A percentile compares a stretch with the other conserved stretches of the same genome.
These are phyloP conservation scores for Brachypodius melanocephalos DNA, from an alignment of 2,113 vertebrate species.

Conservation along the genomic window DNA sequence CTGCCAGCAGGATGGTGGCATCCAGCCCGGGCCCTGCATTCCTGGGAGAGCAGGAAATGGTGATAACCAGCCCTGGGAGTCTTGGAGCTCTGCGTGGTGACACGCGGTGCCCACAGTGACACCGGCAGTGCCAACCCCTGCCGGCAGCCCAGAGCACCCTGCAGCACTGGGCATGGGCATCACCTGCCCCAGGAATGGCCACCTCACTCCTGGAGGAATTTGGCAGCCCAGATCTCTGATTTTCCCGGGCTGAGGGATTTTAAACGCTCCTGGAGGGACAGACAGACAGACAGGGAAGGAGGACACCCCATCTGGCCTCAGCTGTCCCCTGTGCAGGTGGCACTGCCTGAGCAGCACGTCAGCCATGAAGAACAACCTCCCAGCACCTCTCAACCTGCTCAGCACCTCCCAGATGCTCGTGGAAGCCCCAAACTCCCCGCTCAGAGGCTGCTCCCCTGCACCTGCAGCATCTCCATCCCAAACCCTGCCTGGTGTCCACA, in stretches of 20 bases:
- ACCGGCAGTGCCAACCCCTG: no score
- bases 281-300: not conserved
- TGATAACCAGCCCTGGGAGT: not conserved
- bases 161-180: rapidly evolving
- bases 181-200: rapidly evolving
- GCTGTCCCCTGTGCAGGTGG: not conserved
- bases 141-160: not conserved
- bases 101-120: not conserved
- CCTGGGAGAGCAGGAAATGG: not conserved
- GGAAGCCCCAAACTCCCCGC: not conserved
- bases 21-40: not conserved
- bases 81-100: rapidly evolving
- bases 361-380: not conserved
- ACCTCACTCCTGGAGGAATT: not conserved
- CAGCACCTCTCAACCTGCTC: not conserved
- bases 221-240: not conserved
- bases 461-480: not conserved
- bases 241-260: not conserved
- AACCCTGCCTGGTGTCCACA: rapidly evolving
- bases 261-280: not conserved
- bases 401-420: not conserved
- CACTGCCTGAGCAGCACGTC: not conserved
- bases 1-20: not conserved
- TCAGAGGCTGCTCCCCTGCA: not conserved
- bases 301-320: not conserved